Base-by-base conservation (phyloP, 2,888 invertebrate species). In the Eristalis tenax region DNA sequence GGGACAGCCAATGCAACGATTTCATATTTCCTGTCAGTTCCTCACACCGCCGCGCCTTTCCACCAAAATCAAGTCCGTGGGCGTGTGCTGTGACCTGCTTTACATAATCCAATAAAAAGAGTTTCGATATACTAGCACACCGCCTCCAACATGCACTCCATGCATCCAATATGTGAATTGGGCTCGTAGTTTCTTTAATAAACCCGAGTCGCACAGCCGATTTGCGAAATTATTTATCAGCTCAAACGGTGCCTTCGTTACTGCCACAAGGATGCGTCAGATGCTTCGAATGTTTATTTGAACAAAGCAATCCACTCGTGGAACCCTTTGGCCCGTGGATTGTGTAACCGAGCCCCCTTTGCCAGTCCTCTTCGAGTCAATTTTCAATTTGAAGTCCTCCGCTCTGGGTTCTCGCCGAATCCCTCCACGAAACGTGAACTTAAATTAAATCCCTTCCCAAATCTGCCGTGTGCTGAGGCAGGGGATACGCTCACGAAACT, bases 91-190 rank as follows among this genome's bases (percentile, higher is more conserved):
- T 63, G 63, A 26, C 63, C 63, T 26, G 63, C 26, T 63, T 63
- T 63, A 63, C 63, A 63, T 63, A 63, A 63, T 63, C 63, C 63
- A 63, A 63, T 63, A 63, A 63, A 23, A 32, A 8, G 63, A 26
- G 28, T 23, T 63, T n/a, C 13, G 50, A 18, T 18, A 50, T 18
- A n/a, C 6, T 8, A 18, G 2, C 50, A 6, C 50, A 5, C 18
- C 50, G 50, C 8, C 50, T 6, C 50, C 50, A 1, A 2, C 18
- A 18, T 50, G 50, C 50, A 50, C 50, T 69, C 40, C 71, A 35
- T 75, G 65, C 74, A 84, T 70, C 71, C 81, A 63, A 73, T 79
- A 70, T 75, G 40, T 70, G 74, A 80, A 63, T 38, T 56, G 38
- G 64, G 40, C 68, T 35, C 61, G 40, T 38, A 57, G 23, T 43